Percentiles rank a stretch among this genome's conserved stretches.
Evolutionary conservation across 2,797 vertebrate species (phyloP).

Genomic region (Vipera ursinii): DNA sequence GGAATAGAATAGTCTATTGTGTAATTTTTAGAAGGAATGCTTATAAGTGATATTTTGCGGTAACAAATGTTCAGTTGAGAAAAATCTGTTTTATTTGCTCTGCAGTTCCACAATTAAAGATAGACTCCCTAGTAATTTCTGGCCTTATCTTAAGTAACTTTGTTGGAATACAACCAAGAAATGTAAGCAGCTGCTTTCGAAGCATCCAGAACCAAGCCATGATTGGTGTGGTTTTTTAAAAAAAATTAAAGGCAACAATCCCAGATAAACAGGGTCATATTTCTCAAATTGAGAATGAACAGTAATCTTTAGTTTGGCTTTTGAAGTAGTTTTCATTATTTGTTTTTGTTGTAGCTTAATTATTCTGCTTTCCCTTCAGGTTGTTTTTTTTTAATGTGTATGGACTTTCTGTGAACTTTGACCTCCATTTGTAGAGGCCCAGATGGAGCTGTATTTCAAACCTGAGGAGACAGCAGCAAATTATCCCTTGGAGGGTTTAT

Average conservation of each 20-base stretch:
- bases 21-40: neutral
- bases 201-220: conserved; percentile 56
- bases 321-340: conserved; percentile 30
- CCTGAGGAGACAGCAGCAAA: conserved; percentile 26
- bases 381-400: conserved; percentile 23
- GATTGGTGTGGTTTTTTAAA: conserved; percentile 53
- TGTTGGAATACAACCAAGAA: conserved; percentile 47
- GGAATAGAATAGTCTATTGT: neutral
- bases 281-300: conserved; percentile 39
- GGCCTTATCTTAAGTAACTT: conserved; percentile 13
- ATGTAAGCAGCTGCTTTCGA: conserved; percentile 53
- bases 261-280: conserved; percentile 65
- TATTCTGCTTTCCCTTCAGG: conserved; percentile 27
- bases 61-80: neutral
- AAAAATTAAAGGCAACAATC: conserved; percentile 60
- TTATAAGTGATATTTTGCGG: neutral
- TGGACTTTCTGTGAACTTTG: conserved; percentile 63
- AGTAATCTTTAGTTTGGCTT: conserved; percentile 37
- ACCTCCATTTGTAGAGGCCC: conserved; percentile 43
- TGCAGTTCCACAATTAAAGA: neutral
- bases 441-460: conserved; percentile 41
- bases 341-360: conserved; percentile 30
- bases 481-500: conserved; percentile 29
- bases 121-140: neutral
- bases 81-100: neutral